phyloP scores from a whole-genome alignment of 2,113 vertebrate genomes.

The Bubo scandiacus region DNA sequence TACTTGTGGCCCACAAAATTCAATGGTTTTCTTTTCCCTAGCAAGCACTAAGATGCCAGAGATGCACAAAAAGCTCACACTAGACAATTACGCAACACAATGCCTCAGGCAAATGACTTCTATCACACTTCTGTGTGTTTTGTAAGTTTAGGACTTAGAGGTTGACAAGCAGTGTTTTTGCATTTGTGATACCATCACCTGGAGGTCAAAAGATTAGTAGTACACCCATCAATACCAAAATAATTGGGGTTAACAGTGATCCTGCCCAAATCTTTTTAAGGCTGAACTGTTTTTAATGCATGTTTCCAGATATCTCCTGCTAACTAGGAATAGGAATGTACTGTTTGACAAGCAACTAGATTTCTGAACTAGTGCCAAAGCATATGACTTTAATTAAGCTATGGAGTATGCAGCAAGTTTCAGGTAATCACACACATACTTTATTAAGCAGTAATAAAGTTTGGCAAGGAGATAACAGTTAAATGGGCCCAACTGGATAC shows the following conservation, averaged over 20 bases:
- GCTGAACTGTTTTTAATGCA: neutral
- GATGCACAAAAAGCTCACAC: neutral
- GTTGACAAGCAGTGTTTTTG: neutral
- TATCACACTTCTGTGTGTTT: neutral
- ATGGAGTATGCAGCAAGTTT: neutral
- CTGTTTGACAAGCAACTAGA: neutral
- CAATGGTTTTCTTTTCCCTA: neutral
- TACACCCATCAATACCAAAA: neutral
- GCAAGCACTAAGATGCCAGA: neutral
- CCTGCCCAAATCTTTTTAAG: neutral
- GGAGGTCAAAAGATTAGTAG: neutral
- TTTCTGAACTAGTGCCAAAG: neutral
- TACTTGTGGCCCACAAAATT: neutral
- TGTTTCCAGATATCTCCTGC: neutral
- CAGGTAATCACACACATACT: neutral
- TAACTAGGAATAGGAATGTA: neutral
- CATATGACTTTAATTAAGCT: neutral
- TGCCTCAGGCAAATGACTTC: neutral
- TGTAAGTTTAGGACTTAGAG: neutral
- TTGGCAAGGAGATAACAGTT: neutral
- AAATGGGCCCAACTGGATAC: neutral
- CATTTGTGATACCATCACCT: neutral
- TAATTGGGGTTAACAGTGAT: neutral
- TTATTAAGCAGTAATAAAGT: neutral
- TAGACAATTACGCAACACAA: neutral